These are phyloP conservation scores for Macrochelys suwanniensis DNA, from an alignment of 2,797 vertebrate genomes.

Conservation along the genomic window DNA sequence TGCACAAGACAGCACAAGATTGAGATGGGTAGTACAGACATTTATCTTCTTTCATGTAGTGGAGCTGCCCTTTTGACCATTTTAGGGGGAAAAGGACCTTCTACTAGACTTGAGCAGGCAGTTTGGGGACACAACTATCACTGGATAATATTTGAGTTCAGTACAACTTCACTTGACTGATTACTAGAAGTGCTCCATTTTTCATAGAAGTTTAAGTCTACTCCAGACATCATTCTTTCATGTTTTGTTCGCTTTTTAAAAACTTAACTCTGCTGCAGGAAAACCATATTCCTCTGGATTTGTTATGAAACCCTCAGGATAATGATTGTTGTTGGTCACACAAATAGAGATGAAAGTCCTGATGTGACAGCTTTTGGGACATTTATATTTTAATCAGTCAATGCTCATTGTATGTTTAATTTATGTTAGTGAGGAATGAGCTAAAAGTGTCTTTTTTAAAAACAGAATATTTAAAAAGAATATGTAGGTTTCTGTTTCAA, in stretches of 20 bases:
- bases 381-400: neutral
- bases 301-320: neutral
- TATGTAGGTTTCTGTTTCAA: neutral
- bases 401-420: neutral
- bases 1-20: neutral
- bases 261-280: neutral
- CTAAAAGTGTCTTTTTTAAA: neutral
- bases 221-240: neutral
- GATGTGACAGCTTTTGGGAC: neutral
- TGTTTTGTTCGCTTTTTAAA: neutral
- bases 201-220: neutral
- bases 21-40: neutral
- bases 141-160: neutral
- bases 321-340: neutral
- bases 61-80: neutral
- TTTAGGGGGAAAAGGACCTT: neutral
- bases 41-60: neutral
- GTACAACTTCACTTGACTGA: neutral
- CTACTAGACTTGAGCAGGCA: neutral
- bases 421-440: neutral
- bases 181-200: neutral
- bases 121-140: neutral
- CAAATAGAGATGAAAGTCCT: neutral
- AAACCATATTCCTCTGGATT: neutral
- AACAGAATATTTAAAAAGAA: neutral